These are phyloP conservation scores for Clarias magur DNA, from an alignment of 2,113 vertebrate species.

Conservation along the genomic window DNA sequence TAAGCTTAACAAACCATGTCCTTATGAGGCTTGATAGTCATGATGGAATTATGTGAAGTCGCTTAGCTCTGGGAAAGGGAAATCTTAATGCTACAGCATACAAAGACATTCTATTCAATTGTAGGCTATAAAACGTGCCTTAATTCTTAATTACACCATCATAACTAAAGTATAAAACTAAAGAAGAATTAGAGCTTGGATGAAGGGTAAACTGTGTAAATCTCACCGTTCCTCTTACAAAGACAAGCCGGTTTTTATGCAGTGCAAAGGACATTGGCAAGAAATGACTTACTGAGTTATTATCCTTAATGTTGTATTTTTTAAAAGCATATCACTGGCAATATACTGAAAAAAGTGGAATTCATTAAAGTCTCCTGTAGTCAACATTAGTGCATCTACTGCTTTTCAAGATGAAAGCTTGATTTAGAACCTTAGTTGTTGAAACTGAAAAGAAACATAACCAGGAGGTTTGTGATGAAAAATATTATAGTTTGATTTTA, in stretches of 20 bases:
- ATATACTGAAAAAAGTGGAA: neutral
- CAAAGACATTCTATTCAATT: neutral
- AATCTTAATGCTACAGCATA: neutral
- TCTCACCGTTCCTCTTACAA: neutral
- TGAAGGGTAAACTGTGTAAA: neutral
- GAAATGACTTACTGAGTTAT: neutral
- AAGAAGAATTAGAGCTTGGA: neutral
- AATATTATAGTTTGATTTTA: neutral
- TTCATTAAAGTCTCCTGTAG: neutral
- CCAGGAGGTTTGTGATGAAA: neutral
- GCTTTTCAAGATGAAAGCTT: neutral
- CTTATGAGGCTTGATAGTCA: neutral
- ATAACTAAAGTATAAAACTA: neutral
- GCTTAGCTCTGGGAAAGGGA: neutral
- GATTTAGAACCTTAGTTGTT: neutral
- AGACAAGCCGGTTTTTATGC: neutral
- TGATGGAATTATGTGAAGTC: neutral
- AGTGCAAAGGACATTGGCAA: neutral
- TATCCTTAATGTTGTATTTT: neutral
- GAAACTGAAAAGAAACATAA: neutral
- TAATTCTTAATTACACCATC: neutral
- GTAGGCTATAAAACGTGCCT: neutral
- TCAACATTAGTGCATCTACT: neutral
- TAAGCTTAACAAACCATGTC: neutral
- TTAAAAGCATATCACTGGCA: slow-evolving; percentile 28